These are phyloP conservation scores for Troides helena DNA, from an alignment of 2,888 invertebrate genomes.

Conservation along the genomic window DNA sequence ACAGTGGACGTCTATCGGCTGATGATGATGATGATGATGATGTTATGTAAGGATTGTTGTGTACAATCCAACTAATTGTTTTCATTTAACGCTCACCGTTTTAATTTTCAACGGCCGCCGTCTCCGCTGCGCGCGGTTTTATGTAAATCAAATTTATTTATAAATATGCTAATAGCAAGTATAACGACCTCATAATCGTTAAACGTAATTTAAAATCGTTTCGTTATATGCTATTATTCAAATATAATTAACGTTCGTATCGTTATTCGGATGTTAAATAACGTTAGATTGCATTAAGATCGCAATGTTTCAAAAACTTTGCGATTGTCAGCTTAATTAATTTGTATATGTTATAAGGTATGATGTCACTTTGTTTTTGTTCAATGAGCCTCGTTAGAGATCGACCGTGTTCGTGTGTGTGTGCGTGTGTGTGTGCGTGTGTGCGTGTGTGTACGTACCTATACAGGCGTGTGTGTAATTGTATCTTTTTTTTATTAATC, in stretches of 20 bases:
- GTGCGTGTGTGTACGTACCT: too few relatives aligned
- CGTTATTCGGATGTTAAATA: conserved; percentile 5
- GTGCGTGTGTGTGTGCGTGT: not conserved
- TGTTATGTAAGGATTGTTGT: too few relatives aligned
- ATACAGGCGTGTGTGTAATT: too few relatives aligned
- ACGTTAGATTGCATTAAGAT: conserved; percentile 10
- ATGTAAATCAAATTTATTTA: conserved; percentile 3
- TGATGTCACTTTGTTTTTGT: conserved; percentile 18
- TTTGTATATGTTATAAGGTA: conserved; percentile 13
- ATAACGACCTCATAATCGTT: conserved; percentile 14
- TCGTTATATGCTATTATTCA: conserved; percentile 3
- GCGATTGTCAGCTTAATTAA: conserved; percentile 17
- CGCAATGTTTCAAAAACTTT: conserved; percentile 11
- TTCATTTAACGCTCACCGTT: too few relatives aligned
- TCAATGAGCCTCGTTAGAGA: not conserved
- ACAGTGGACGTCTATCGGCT: too few relatives aligned
- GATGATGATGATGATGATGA: too few relatives aligned
- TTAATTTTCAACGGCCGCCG: not conserved
- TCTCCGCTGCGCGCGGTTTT: not conserved
- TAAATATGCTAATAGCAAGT: conserved; percentile 1
- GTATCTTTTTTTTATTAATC: too few relatives aligned
- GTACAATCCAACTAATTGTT: too few relatives aligned
- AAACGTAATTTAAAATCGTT: conserved; percentile 15
- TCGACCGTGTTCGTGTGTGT: not conserved
- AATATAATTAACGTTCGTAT: not conserved